These are phyloP conservation scores for Bubo scandiacus DNA, from an alignment of 2,113 vertebrate genomes.

Conservation along the genomic window DNA sequence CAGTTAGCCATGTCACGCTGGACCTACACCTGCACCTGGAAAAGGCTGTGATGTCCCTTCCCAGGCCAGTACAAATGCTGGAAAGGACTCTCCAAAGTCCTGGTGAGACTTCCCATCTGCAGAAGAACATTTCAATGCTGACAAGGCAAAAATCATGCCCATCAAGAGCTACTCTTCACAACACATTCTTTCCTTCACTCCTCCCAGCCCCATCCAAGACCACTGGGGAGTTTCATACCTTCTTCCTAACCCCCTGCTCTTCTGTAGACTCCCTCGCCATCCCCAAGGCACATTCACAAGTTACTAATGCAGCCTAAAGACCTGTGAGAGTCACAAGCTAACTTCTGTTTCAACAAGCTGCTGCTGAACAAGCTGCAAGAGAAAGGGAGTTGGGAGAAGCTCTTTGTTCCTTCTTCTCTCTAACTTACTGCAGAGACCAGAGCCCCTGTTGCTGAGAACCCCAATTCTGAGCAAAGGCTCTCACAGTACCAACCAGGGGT, in stretches of 20 bases:
- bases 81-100: neutral
- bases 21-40: neutral
- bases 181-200: neutral
- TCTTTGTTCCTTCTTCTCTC: neutral
- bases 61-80: neutral
- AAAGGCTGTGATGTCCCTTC: neutral
- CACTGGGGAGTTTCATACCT: neutral
- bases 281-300: neutral
- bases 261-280: neutral
- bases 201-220: neutral
- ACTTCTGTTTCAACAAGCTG: neutral
- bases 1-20: neutral
- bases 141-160: neutral
- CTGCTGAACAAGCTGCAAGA: neutral
- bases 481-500: neutral
- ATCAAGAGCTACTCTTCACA: neutral
- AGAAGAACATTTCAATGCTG: neutral
- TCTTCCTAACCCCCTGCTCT: neutral
- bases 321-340: rapidly evolving
- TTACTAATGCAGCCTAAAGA: neutral
- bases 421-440: neutral
- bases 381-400: neutral
- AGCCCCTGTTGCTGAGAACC: neutral
- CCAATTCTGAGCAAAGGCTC: neutral
- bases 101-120: neutral